Evolutionary conservation across 2,888 invertebrate species (phyloP), one percentile per base, ranked within the genome.

Genomic region (Tenthredo amoena): DNA sequence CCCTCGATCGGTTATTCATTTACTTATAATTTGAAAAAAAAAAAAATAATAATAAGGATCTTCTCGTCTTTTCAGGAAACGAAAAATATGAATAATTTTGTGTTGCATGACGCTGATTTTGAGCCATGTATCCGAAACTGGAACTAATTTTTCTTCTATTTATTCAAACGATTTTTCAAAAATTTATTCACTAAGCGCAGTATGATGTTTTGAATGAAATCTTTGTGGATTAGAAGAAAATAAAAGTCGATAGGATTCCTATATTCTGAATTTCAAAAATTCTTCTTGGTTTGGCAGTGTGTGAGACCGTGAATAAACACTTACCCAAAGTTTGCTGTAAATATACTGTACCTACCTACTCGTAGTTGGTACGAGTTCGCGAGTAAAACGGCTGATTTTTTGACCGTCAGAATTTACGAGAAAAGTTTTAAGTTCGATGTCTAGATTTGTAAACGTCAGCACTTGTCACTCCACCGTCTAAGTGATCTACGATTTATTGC

Each of bases 321-420:
- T 72, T 72, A 40, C 21, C 21, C 43, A 34, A 72, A 72, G 72
- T 37, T 72, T 37, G 31, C 26, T 18, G 62, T 21, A 62, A 21
- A 26, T 26, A 4, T 62, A 12, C 43, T 47, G 21, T 21, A 62
- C 37, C 4, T 37, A 37, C 37, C 37, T 37, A 37, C 62, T 62
- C 21, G 62, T 62, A 62, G 62, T 21, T 62, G n/a, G 26, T 65
- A 65, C 65, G 31, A 65, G 65, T 15, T 65, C 10, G 15, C 4
- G 31, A 37, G 72, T 37, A 21, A 7, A 72, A 72, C 43, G 34
- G 72, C 7, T 40, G 72, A 72, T 72, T 72, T 72, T 37, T 34
- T 72, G 18, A 72, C 72, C 21, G 40, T 72, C 31, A 37, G 18
- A 72, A 72, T 72, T 72, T 71, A 71, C 37, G 71, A 71, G 71